phyloP scores from a whole-genome alignment of 2,113 vertebrate species.

The Sinosuthora webbiana region DNA sequence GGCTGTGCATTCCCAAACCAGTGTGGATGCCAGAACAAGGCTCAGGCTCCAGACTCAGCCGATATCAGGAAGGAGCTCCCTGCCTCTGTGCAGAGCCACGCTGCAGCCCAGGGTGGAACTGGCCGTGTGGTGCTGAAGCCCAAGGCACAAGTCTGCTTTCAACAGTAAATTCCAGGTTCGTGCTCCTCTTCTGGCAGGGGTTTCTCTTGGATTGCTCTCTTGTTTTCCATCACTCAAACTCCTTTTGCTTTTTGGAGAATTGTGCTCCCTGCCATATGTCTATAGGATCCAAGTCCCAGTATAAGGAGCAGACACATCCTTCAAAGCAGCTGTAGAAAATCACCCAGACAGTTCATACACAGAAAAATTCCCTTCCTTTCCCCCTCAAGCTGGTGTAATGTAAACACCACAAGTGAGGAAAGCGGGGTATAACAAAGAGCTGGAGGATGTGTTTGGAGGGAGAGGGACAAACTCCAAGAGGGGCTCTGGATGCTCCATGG shows the following conservation, averaged over 20 bases:
- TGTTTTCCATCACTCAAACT: constrained; percentile 59
- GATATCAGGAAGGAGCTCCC: background rate
- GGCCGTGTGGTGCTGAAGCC: background rate
- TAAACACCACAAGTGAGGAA: constrained; percentile 46
- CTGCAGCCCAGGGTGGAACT: background rate
- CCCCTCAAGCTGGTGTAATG: constrained; percentile 30
- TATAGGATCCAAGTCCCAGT: constrained; percentile 41
- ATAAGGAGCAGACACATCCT: constrained; percentile 48
- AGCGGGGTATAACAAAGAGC: background rate
- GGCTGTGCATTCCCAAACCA: background rate
- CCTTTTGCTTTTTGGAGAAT: constrained; percentile 41
- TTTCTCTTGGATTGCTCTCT: constrained; percentile 33
- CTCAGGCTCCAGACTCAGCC: background rate
- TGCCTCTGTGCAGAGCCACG: background rate
- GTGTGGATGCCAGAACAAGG: constrained; percentile 1
- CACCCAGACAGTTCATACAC: constrained; percentile 53
- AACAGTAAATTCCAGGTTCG: constrained; percentile 23
- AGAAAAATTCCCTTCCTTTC: constrained; percentile 29
- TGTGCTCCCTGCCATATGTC: constrained; percentile 31
- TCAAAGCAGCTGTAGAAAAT: constrained; percentile 66
- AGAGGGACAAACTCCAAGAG: background rate
- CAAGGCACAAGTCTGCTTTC: constrained; percentile 28
- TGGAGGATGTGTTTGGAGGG: background rate
- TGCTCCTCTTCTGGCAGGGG: constrained; percentile 13
- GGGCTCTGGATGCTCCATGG: background rate